A percentile compares a stretch with the other conserved stretches of the same genome.
phyloP scores from a whole-genome alignment of 2,797 vertebrate species.

The Acestrorhynchus altus region DNA sequence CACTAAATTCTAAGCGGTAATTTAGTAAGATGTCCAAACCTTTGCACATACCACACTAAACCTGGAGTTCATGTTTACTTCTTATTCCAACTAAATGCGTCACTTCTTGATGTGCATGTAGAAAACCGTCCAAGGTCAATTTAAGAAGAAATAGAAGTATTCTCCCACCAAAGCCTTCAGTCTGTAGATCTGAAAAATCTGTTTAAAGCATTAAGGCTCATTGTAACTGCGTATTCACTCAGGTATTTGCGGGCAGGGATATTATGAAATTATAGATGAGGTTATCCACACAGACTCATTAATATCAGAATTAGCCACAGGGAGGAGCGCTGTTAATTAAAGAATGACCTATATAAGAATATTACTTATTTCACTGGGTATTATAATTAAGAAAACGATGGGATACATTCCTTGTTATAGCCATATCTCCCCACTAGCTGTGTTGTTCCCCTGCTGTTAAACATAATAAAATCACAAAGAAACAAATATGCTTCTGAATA shows the following conservation, averaged over 20 bases:
- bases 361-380: conserved; percentile 32
- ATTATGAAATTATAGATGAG: conserved; percentile 22
- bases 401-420: conserved; percentile 28
- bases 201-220: not conserved
- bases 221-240: not conserved
- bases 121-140: too few species aligned
- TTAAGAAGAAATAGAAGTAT: too few species aligned
- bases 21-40: too few species aligned
- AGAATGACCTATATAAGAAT: conserved; percentile 37
- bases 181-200: not conserved
- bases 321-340: conserved; percentile 42
- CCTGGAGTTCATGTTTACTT: too few species aligned
- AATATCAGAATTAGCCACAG: conserved; percentile 34
- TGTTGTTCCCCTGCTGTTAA: conserved; percentile 17
- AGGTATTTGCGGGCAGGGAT: conserved; percentile 7
- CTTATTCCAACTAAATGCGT: too few species aligned
- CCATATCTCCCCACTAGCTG: conserved; percentile 11
- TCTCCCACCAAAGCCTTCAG: not conserved
- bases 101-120: too few species aligned
- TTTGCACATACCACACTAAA: too few species aligned
- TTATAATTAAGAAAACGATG: conserved; percentile 28
- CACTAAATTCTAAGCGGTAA: too few species aligned
- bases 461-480: conserved; percentile 33
- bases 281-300: conserved; percentile 28
- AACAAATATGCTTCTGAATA: conserved; percentile 44